Conservation (phyloP, 2,797 vertebrate genomes). For the Ciconia nigra region DNA sequence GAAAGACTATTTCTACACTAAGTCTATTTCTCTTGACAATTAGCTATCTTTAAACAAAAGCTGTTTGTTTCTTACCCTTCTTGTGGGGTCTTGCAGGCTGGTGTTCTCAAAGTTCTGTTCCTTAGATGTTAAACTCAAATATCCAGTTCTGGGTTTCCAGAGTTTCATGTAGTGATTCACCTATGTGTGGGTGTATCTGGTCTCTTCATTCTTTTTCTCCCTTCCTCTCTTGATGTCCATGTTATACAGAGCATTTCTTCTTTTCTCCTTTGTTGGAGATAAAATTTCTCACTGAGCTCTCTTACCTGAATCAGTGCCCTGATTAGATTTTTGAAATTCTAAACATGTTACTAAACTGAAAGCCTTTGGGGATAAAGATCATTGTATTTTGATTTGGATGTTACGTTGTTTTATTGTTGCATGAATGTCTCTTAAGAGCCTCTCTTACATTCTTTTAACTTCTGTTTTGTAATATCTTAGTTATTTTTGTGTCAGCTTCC, state of each 20-base stretch:
- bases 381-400: neutral
- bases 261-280: neutral
- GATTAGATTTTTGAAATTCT: neutral
- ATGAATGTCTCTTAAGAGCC: neutral
- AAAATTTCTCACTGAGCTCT: neutral
- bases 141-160: neutral
- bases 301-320: neutral
- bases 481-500: neutral
- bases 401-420: neutral
- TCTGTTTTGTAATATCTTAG: neutral
- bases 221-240: neutral
- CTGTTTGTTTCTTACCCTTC: neutral
- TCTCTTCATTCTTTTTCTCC: neutral
- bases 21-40: neutral
- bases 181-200: neutral
- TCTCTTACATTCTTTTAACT: neutral
- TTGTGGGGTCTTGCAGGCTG: neutral
- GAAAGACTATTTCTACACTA: neutral
- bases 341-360: neutral
- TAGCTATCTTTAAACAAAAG: neutral
- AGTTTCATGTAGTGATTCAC: neutral
- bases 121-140: neutral
- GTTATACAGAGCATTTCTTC: neutral
- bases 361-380: neutral
- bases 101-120: neutral